These are phyloP conservation scores for Poecilia wingei DNA, from an alignment of 2,797 vertebrate genomes.

Conservation along the genomic window DNA sequence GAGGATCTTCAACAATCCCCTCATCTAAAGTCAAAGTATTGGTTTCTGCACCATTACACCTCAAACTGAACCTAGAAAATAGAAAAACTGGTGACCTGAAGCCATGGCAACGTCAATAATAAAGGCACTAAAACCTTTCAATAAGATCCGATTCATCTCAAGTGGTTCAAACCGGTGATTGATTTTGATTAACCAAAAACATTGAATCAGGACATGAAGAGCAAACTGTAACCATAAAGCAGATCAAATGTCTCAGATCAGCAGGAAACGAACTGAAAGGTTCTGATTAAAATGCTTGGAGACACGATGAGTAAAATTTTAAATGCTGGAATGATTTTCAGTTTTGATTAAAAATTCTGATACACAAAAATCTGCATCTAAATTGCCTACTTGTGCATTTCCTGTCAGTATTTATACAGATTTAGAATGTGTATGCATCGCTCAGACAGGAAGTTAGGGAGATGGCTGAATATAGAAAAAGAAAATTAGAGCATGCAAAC, in stretches of 20 bases:
- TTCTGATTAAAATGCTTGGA: background rate
- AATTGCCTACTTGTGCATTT: background rate
- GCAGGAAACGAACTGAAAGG: background rate
- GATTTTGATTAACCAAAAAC: background rate
- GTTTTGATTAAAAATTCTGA: background rate
- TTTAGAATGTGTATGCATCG: background rate
- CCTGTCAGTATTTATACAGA: background rate
- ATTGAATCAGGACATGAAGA: background rate
- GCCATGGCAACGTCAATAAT: background rate
- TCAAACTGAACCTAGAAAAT: background rate
- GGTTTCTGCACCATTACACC: background rate
- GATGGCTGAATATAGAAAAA: background rate
- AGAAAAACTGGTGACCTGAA: background rate
- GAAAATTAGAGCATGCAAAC: background rate
- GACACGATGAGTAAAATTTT: background rate
- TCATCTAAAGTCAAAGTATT: background rate
- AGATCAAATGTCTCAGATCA: background rate
- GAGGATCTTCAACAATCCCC: background rate
- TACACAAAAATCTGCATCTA: background rate
- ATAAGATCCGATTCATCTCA: background rate
- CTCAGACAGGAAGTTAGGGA: background rate
- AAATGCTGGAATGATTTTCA: background rate
- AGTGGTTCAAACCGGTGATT: background rate
- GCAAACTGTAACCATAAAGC: background rate
- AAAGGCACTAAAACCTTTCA: background rate